A percentile compares a stretch with the other conserved stretches of the same genome.
phyloP scores from a whole-genome alignment of 2,113 vertebrate genomes.

The Lonchura striata region DNA sequence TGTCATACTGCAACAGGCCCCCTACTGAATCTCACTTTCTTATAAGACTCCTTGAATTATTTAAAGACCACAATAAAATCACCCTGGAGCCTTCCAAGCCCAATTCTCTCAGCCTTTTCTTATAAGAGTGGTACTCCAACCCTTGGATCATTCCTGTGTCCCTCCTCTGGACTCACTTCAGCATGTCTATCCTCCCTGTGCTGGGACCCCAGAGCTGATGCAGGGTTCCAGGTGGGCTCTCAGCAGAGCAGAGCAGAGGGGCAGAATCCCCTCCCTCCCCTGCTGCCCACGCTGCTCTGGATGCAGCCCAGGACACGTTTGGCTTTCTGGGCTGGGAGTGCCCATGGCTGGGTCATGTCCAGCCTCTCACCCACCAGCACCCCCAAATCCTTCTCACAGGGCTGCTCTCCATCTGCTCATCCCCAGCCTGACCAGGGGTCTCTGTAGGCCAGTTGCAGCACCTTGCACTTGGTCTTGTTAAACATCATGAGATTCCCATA shows the following conservation, averaged over 20 bases:
- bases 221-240: background rate
- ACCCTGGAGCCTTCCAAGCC: background rate
- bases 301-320: background rate
- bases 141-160: background rate
- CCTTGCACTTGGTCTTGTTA: background rate
- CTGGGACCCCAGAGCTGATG: background rate
- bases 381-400: background rate
- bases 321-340: background rate
- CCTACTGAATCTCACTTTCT: background rate
- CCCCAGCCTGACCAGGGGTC: fast-evolving
- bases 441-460: background rate
- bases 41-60: background rate
- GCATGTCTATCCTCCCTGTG: fast-evolving
- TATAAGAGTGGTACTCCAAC: background rate
- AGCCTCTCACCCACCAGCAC: background rate
- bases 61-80: background rate
- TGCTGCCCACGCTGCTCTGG: background rate
- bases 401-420: background rate
- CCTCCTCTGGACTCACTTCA: fast-evolving
- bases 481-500: background rate
- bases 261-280: background rate
- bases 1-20: background rate
- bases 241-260: background rate
- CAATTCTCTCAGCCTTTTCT: background rate
- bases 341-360: background rate